Percentiles rank a stretch among this genome's conserved stretches.
Evolutionary conservation across 92 coral and sea anemone species (phyloP).

Genomic region (Actinernus sp.): DNA sequence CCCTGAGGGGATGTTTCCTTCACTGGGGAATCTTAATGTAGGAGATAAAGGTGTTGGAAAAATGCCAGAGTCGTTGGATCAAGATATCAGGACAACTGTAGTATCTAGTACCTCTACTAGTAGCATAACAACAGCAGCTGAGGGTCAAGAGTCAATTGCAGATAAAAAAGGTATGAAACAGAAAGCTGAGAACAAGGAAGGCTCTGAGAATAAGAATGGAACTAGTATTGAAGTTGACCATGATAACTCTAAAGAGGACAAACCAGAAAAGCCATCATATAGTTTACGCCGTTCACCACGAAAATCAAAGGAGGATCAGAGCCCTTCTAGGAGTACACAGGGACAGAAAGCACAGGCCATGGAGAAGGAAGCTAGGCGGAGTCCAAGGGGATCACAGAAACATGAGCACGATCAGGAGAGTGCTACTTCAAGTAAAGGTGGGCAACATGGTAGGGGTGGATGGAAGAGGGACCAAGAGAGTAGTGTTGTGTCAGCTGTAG

Average conservation of each 20-base stretch:
- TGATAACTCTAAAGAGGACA: background rate
- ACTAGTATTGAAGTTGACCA: no score
- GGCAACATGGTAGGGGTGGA: slow-evolving; percentile 2
- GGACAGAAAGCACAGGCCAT: slow-evolving; percentile 5
- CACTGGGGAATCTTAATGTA: slow-evolving; percentile 13
- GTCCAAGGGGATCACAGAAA: slow-evolving; percentile 18
- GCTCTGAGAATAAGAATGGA: background rate
- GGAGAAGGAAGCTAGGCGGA: slow-evolving; percentile 2
- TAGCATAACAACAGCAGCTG: slow-evolving; percentile 8
- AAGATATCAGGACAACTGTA: slow-evolving; percentile 3
- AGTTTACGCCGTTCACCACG: slow-evolving; percentile 55
- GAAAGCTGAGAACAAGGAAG: background rate
- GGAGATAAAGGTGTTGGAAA: background rate
- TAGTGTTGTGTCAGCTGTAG: no score
- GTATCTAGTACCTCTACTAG: slow-evolving; percentile 4
- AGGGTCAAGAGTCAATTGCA: background rate
- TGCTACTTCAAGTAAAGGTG: background rate
- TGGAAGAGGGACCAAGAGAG: slow-evolving; percentile 5
- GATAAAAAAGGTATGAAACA: slow-evolving; percentile 1
- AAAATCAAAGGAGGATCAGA: slow-evolving; percentile 20
- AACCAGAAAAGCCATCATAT: slow-evolving; percentile 14
- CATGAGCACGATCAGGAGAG: slow-evolving; percentile 14
- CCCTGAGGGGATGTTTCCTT: slow-evolving; percentile 25
- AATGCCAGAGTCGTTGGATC: background rate
- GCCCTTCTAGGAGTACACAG: slow-evolving; percentile 11